Evolutionary conservation across 2,113 vertebrate species (phyloP), one percentile per base, ranked within the genome.

Genomic region (Lasiurus borealis): DNA sequence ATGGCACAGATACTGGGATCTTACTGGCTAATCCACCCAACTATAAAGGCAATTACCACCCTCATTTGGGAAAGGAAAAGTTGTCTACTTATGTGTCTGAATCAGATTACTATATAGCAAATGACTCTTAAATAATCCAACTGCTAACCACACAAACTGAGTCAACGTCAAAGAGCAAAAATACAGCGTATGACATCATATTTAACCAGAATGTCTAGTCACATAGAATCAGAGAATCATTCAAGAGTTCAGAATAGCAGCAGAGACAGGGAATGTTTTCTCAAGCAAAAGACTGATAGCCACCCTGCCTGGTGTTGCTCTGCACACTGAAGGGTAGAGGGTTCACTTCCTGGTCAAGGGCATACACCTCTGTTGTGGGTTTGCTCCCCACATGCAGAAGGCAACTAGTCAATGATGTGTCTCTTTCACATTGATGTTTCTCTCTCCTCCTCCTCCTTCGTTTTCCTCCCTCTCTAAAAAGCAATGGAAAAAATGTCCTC

Each of bases 91-190:
- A 57, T 16, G 14, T 69, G 31, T 78, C 73, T 88, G 75, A 77
- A 62, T 92, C 75, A 90, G 44, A 91, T 66, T 40, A 91, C 64
- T 77, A 31, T 36, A 72, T 21, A 90, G 81, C 25, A 81, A 11
- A 91, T 21, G 36, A 94, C 48, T 94, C 21, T 59, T 66, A 85
- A 75, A 25, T 19, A 68, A 73, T 27, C 18, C 48, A 94, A 78
- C 88, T 71, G 31, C 40, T 73, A 85, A 86, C 21, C 80, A 80
- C 80, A 91, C 64, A 92, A 84, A 93, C 18, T 46, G 85, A 84
- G 62, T 80, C 68, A 82, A 72, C 19, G 3, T 54, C 82, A 95
- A 72, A 83, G 23, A 92, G 62, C 78, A 88, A 83, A 90, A 91
- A 29, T 19, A 82, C 27, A 44, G 23, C 62, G 40, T 64, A 88